These are phyloP conservation scores for Dryobota labecula DNA, from an alignment of 2,888 invertebrate species.

Conservation along the genomic window DNA sequence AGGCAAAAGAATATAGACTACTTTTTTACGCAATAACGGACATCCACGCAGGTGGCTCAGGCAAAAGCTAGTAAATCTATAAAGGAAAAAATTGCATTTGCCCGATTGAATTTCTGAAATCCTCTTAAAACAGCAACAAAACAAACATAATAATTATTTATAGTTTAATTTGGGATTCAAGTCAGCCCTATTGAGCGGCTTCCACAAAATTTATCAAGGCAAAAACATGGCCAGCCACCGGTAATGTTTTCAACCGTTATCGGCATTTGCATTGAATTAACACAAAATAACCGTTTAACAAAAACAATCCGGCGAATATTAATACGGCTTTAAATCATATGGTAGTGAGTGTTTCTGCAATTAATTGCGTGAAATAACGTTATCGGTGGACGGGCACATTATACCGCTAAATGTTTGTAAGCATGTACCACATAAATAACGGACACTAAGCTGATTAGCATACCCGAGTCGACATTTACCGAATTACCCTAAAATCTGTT, in stretches of 20 bases:
- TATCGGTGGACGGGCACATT: conserved; percentile 81
- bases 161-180: conserved; percentile 17
- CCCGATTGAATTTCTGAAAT: background rate
- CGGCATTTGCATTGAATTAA: conserved; percentile 79
- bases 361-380: conserved; percentile 86
- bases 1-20: too few species aligned
- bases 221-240: conserved; percentile 52
- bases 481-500: conserved; percentile 89
- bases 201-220: conserved; percentile 48
- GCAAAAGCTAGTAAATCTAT: too few species aligned
- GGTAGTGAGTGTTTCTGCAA: conserved; percentile 84
- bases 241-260: conserved; percentile 67
- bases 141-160: conserved; percentile 44
- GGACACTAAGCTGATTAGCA: conserved; percentile 88
- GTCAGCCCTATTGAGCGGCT: conserved; percentile 29
- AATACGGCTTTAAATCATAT: conserved; percentile 84
- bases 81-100: background rate
- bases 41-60: too few species aligned
- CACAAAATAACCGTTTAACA: conserved; percentile 84
- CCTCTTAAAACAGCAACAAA: conserved; percentile 12
- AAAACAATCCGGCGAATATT: conserved; percentile 80
- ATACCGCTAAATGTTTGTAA: conserved; percentile 82
- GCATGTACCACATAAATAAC: conserved; percentile 86
- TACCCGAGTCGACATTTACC: conserved; percentile 85
- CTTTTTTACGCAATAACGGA: too few species aligned